phyloP scores from a whole-genome alignment of 2,113 vertebrate species.

The Puffinus mauretanicus region DNA sequence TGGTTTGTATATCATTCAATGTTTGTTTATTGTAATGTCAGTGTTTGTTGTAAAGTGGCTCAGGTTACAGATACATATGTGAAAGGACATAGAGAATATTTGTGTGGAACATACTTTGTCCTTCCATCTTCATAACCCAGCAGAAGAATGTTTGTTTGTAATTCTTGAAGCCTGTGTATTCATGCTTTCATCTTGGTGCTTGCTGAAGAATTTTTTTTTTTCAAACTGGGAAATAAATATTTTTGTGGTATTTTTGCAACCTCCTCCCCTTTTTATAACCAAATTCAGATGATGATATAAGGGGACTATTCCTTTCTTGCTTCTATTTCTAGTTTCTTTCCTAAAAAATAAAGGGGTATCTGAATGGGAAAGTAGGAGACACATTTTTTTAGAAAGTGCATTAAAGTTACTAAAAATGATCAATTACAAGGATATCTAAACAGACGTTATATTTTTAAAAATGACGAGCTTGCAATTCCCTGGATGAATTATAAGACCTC shows the following conservation, averaged over 20 bases:
- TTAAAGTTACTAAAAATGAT: not conserved
- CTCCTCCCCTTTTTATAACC: not conserved
- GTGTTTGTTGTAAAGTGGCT: conserved; percentile 39
- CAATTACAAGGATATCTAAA: not conserved
- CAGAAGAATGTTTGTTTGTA: not conserved
- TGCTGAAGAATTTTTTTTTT: not conserved
- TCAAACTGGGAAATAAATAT: not conserved
- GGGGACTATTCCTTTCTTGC: not conserved
- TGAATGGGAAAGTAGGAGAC: not conserved
- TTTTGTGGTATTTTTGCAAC: not conserved
- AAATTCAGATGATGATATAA: not conserved
- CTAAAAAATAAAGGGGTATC: not conserved
- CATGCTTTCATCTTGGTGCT: not conserved
- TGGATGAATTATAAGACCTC: not conserved
- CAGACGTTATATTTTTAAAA: not conserved
- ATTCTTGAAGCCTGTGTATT: not conserved
- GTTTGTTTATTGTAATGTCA: conserved; percentile 42
- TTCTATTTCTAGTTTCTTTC: not conserved
- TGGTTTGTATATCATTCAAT: not conserved
- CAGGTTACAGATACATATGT: not conserved
- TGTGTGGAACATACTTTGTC: not conserved
- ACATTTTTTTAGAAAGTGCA: not conserved
- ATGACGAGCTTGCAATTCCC: not conserved
- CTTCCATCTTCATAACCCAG: not conserved
- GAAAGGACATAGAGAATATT: conserved; percentile 1